Evolutionary conservation across 2,113 vertebrate species (phyloP), one percentile per base, ranked within the genome.

Genomic region (Phrynosoma platyrhinos): DNA sequence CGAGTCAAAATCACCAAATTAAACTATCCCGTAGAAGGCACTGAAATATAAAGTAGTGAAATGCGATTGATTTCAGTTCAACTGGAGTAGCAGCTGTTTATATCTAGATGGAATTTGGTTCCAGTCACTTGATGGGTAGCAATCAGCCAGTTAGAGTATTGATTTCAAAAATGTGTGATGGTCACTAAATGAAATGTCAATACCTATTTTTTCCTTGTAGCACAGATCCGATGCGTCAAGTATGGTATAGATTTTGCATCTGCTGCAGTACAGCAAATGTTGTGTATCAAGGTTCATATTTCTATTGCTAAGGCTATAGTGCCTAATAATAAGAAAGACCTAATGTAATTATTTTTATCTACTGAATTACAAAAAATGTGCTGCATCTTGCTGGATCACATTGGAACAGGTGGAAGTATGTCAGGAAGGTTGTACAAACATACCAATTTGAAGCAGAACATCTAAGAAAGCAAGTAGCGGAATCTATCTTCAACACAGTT

Each of bases 101-200:
- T 27, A 80, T 62, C 30, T 53, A 9, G 30, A n/a, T 10, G 69
- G 71, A 40, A 82, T 89, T 82, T 86, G 83, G 47, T 76, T 79
- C 16, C 7, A 16, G n/a, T 58, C 71, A 82, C 69, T 40, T 52
- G 27, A 85, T 64, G 74, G 64, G 52, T 52, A 64, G 74, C 85
- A 83, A 79, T 90, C 80, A 87, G 76, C 52, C 52, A 76, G 68
- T 84, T 83, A 82, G 16, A 81, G 7, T 86, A 83, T 78, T 79
- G 80, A 87, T 86, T 81, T 55, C n/a, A 58, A 52, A 69, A 85
- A 25, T 25, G 32, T 25, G 21, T 72, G 74, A 83, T 68, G 27
- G 79, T 87, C 32, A 74, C 83, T 88, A 82, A 85, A 88, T 85
- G 90, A 85, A 88, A 88, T 64, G 74, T 91, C 87, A 30, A 86